Evolutionary conservation across 1,140 invertebrate species (phyloP).

Genomic region (Drosophila aff.): DNA sequence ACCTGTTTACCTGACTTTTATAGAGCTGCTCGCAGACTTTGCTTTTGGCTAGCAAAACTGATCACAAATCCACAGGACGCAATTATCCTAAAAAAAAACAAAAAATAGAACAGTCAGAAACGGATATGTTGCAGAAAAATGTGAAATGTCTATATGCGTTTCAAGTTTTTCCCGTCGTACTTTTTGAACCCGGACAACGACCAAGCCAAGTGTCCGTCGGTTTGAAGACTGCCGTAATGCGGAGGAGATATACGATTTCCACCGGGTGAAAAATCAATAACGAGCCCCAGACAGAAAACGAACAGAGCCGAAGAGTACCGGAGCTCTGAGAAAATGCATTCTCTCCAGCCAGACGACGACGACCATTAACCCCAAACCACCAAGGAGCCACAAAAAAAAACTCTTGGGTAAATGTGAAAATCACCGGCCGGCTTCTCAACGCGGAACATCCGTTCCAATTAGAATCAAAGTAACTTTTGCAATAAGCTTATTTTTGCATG

Average conservation of each 20-base stretch:
- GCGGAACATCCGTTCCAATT: not conserved
- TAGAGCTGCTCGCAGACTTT: constrained; percentile 2
- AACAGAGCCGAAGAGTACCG: constrained; percentile 34
- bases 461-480: not conserved
- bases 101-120: not conserved
- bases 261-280: constrained; percentile 51
- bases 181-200: constrained; percentile 29
- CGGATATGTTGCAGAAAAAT: not conserved
- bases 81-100: constrained; percentile 17
- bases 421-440: constrained; percentile 23
- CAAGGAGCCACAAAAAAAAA: not conserved
- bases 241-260: constrained; percentile 23
- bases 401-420: constrained; percentile 15
- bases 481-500: not conserved
- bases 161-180: not conserved
- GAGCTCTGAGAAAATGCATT: constrained; percentile 35
- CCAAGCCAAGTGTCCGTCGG: constrained; percentile 28
- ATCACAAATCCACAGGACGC: constrained; percentile 28
- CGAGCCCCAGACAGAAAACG: constrained; percentile 44
- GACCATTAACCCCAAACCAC: constrained; percentile 15
- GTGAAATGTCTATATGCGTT: constrained; percentile 1
- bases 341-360: constrained; percentile 31
- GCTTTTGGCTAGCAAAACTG: constrained; percentile 17
- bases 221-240: constrained; percentile 32
- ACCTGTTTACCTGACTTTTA: constrained; percentile 15